Conservation (phyloP, 2,888 invertebrate genomes). For the Agrilus cyanescens region DNA sequence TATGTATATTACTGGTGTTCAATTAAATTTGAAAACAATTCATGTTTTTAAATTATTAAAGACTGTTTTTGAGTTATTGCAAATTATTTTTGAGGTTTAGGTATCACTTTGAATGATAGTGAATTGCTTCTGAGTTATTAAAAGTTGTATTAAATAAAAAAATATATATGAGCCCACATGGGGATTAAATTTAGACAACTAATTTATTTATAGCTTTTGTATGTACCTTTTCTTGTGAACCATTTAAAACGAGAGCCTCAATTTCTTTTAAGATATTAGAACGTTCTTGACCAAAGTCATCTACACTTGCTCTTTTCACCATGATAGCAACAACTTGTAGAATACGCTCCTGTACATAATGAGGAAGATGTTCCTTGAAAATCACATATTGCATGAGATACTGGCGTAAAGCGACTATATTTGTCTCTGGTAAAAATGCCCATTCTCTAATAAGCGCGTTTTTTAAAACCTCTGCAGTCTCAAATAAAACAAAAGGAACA, state of each 20-base stretch:
- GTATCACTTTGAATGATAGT: too few species aligned
- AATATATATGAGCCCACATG: too few species aligned
- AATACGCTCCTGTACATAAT: slow-evolving; percentile 66
- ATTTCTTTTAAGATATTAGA: slow-evolving; percentile 59
- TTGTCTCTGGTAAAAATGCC: slow-evolving; percentile 55
- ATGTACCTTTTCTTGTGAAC: slow-evolving; percentile 48
- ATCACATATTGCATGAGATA: slow-evolving; percentile 71
- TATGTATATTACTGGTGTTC: too few species aligned
- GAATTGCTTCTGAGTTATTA: too few species aligned
- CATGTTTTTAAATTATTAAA: too few species aligned
- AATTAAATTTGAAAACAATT: too few species aligned
- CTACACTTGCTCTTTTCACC: slow-evolving; percentile 71
- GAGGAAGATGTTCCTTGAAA: slow-evolving; percentile 48
- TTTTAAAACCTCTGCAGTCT: slow-evolving; percentile 73
- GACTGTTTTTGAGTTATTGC: too few species aligned
- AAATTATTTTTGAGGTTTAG: too few species aligned
- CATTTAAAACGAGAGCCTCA: slow-evolving; percentile 60
- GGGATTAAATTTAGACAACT: too few species aligned
- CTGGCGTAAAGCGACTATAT: slow-evolving; percentile 58
- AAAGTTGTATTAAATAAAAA: too few species aligned
- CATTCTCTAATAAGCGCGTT: slow-evolving; percentile 76
- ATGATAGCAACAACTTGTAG: slow-evolving; percentile 75
- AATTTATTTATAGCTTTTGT: too few species aligned
- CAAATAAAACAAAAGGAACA: slow-evolving; percentile 74
- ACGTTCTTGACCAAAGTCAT: slow-evolving; percentile 57